Conservation (phyloP, 2,888 invertebrate genomes). For the Aleiodes testaceus region DNA sequence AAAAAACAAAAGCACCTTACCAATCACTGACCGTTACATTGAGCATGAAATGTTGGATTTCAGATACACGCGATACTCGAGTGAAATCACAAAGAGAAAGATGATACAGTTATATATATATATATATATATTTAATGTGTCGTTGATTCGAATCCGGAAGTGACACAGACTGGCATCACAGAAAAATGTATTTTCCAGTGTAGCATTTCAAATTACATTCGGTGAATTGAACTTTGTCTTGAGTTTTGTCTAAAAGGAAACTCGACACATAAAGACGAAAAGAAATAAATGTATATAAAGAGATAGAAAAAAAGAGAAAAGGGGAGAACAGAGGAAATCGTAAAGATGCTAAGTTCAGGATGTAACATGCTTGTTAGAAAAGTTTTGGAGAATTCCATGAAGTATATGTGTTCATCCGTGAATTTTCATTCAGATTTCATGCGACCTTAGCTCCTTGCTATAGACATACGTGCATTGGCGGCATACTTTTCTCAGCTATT, state of each 20-base stretch:
- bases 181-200: background rate
- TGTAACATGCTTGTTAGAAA: constrained; percentile 43
- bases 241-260: constrained; percentile 5
- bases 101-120: background rate
- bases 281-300: background rate
- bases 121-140: background rate
- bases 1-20: background rate
- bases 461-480: background rate
- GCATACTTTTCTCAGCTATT: constrained; percentile 27
- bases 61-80: background rate
- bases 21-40: background rate
- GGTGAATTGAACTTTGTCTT: constrained; percentile 19
- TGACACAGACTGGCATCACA: background rate
- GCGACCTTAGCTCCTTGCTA: constrained; percentile 9
- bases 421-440: constrained; percentile 44
- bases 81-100: background rate
- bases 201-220: constrained; percentile 18
- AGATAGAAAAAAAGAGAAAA: background rate
- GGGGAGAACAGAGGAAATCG: constrained; percentile 18
- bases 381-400: constrained; percentile 25
- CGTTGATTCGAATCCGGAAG: background rate
- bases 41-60: background rate
- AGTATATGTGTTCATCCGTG: constrained; percentile 31
- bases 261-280: background rate
- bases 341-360: constrained; percentile 38